Conservation (phyloP, 2,797 vertebrate genomes). For the Echeneis naucrates region DNA sequence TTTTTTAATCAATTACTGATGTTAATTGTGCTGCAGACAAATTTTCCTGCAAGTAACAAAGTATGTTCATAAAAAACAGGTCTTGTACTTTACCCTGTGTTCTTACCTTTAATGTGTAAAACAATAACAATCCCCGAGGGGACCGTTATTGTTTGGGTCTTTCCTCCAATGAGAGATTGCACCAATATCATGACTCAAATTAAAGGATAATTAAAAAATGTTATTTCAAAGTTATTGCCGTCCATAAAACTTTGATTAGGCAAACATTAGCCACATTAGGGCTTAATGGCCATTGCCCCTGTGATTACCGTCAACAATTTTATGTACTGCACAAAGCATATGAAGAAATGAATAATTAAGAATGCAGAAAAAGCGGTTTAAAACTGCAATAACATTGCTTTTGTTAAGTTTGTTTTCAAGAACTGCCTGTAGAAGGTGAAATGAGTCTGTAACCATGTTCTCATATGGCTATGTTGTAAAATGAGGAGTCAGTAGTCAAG, state of each 20-base stretch:
- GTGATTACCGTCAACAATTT: constrained; percentile 97
- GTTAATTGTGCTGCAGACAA: constrained; percentile 51
- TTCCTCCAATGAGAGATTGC: constrained; percentile 91
- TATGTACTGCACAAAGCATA: constrained; percentile 85
- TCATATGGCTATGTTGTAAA: constrained; percentile 6
- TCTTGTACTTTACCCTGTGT: constrained; percentile 53
- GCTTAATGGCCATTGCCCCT: constrained; percentile 96
- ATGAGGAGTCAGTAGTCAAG: background rate
- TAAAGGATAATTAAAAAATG: constrained; percentile 99
- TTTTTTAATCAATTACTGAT: constrained; percentile 51
- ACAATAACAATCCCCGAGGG: constrained; percentile 75
- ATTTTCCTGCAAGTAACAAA: constrained; percentile 44
- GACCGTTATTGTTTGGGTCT: constrained; percentile 81
- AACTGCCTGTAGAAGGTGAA: constrained; percentile 48
- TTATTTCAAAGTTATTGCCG: constrained; percentile 98
- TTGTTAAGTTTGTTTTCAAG: constrained; percentile 52
- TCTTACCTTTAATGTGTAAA: constrained; percentile 72
- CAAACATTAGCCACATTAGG: constrained; percentile 94
- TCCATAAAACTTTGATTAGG: constrained; percentile 99
- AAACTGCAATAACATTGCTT: constrained; percentile 61
- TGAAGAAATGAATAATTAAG: constrained; percentile 82
- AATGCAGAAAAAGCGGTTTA: constrained; percentile 59
- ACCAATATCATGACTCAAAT: constrained; percentile 94
- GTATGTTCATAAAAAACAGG: constrained; percentile 37
- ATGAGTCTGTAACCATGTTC: constrained; percentile 19